These are phyloP conservation scores for Syrista parreyssii DNA, from an alignment of 2,888 invertebrate genomes.

Conservation along the genomic window DNA sequence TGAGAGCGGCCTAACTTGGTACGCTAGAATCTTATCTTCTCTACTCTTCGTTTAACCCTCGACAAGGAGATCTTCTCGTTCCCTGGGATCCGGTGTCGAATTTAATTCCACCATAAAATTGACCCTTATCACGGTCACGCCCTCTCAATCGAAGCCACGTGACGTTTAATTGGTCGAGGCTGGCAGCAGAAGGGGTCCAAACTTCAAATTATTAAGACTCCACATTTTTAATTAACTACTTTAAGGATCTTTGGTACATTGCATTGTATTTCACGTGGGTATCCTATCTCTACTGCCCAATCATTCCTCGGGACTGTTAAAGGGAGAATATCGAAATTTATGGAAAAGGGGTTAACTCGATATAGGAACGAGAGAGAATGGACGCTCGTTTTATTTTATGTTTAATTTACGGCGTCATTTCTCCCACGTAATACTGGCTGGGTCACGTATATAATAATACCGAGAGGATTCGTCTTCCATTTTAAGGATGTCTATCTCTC, in stretches of 20 bases:
- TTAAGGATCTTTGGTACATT: not conserved
- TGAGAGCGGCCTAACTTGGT: slow-evolving; percentile 29
- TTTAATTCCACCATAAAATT: slow-evolving; percentile 32
- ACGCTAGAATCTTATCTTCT: slow-evolving; percentile 31
- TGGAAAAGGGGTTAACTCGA: not conserved
- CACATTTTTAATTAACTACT: not conserved
- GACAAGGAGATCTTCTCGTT: slow-evolving; percentile 35
- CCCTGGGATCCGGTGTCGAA: slow-evolving; percentile 20
- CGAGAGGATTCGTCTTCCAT: not conserved
- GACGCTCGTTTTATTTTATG: not conserved
- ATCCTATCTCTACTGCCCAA: not conserved
- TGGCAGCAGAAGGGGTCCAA: not conserved
- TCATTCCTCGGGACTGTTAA: not conserved
- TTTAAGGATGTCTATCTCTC: not conserved
- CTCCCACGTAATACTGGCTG: not conserved
- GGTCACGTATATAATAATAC: not conserved
- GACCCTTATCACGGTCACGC: slow-evolving; percentile 34
- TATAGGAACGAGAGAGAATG: not conserved
- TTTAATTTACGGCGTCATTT: not conserved
- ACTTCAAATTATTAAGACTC: not conserved
- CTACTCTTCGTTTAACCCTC: slow-evolving; percentile 31
- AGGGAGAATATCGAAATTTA: not conserved
- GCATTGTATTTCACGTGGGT: not conserved
- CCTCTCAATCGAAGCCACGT: slow-evolving; percentile 3
- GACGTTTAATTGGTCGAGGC: slow-evolving; percentile 18